These are phyloP conservation scores for Helleia helle DNA, from an alignment of 2,888 invertebrate genomes.

Conservation along the genomic window DNA sequence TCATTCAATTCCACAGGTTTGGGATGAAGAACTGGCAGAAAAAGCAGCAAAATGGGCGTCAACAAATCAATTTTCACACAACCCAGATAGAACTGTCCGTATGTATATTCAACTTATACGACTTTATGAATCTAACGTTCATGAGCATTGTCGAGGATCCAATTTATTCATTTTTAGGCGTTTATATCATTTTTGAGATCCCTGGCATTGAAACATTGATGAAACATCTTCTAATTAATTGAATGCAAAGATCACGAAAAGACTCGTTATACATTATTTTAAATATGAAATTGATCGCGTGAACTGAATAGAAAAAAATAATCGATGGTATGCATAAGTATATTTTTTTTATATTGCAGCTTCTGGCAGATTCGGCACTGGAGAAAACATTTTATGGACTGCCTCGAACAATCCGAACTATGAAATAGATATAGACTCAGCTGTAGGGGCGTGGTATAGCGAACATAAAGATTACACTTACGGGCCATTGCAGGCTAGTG, in stretches of 20 bases:
- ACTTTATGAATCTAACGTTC: too few relatives aligned
- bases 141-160: too few relatives aligned
- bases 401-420: slow-evolving; percentile 27
- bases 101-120: slow-evolving; percentile 20
- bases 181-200: too few relatives aligned
- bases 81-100: slow-evolving; percentile 41
- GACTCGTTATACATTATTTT: too few relatives aligned
- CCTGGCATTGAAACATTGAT: too few relatives aligned
- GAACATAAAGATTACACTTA: slow-evolving; percentile 42
- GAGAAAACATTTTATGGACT: slow-evolving; percentile 49
- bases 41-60: slow-evolving; percentile 47
- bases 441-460: slow-evolving; percentile 40
- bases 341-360: too few relatives aligned
- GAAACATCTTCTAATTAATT: too few relatives aligned
- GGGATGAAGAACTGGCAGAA: slow-evolving; percentile 45
- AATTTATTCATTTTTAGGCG: too few relatives aligned
- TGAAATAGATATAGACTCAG: slow-evolving; percentile 30
- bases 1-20: slow-evolving; percentile 30
- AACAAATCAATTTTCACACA: slow-evolving; percentile 32
- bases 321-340: too few relatives aligned
- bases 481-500: slow-evolving; percentile 26
- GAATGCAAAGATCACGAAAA: too few relatives aligned
- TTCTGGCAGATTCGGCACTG: slow-evolving; percentile 41
- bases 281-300: neutral
- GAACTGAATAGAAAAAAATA: neutral